These are phyloP conservation scores for Callopanchax toddi DNA, from an alignment of 2,113 vertebrate genomes.

Conservation along the genomic window DNA sequence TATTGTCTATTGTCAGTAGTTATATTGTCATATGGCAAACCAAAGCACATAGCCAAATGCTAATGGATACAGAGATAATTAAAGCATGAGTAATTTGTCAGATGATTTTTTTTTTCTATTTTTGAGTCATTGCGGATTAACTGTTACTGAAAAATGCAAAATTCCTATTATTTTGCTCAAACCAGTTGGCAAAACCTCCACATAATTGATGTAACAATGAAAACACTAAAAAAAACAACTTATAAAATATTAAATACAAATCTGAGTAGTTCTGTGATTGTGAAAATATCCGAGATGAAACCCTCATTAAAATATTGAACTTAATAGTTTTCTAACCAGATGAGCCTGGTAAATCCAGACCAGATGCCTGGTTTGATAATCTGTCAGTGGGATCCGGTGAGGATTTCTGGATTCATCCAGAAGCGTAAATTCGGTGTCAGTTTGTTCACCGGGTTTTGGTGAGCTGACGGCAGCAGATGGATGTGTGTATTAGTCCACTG, in stretches of 20 bases:
- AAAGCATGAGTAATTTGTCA: not conserved
- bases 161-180: not conserved
- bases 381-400: conserved; percentile 21
- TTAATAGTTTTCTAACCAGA: conserved; percentile 51
- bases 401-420: conserved; percentile 45
- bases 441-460: conserved; percentile 24
- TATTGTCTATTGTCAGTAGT: not conserved
- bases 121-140: not conserved
- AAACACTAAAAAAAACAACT: no score
- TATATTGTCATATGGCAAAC: not conserved
- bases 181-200: no score
- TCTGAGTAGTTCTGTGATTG: no score
- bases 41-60: not conserved
- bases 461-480: conserved; percentile 46
- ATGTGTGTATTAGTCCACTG: conserved; percentile 5
- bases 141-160: not conserved
- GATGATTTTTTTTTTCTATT: not conserved
- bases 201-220: no score
- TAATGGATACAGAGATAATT: not conserved
- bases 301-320: conserved; percentile 20
- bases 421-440: conserved; percentile 12
- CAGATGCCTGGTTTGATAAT: conserved; percentile 62
- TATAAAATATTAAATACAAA: no score
- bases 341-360: conserved; percentile 53
- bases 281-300: no score